Evolutionary conservation across 2,888 invertebrate species (phyloP), one percentile per base, ranked within the genome.

Genomic region (Ramazzottius varieornatus): DNA sequence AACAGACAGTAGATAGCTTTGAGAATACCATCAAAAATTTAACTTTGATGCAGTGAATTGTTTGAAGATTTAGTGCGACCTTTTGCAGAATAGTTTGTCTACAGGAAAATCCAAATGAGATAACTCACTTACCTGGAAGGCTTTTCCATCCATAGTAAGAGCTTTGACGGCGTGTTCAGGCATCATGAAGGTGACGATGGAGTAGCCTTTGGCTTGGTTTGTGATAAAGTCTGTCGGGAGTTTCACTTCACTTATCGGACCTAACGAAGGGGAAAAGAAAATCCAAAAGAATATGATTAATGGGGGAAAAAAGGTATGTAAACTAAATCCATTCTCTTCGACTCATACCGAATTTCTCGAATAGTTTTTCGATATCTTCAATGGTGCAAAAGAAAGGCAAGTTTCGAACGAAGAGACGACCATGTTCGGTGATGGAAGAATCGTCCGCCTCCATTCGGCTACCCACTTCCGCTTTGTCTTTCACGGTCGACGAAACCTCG

Each of bases 81-180:
- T n/a, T n/a, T n/a, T n/a, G n/a, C n/a, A n/a, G n/a, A n/a, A n/a
- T n/a, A n/a, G n/a, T n/a, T n/a, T n/a, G n/a, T n/a, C n/a, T n/a
- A n/a, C n/a, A n/a, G n/a, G n/a, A n/a, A n/a, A n/a, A n/a, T n/a
- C n/a, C n/a, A n/a, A n/a, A n/a, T n/a, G n/a, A n/a, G n/a, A n/a
- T n/a, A n/a, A n/a, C n/a, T n/a, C 20, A 54, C 54, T 63, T 65
- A 78, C 79, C 74, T 89, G 86, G 71, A 91, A 86, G 65, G 84
- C 81, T 0, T 84, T 84, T n/a, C 94, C 94, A 77, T 96, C 96
- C 1, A 96, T 78, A 0, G 83, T 80, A 74, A 84, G 93, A 0
- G 98, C 96, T 71, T 82, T 83, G 0, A 87, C 83, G 0, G 98
- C 98, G 76, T 96, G 86, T 74, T 96, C 94, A 0, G 96, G 92